Base-by-base conservation (phyloP, 2,797 vertebrate genomes). In the Kryptolebias ocellatus region DNA sequence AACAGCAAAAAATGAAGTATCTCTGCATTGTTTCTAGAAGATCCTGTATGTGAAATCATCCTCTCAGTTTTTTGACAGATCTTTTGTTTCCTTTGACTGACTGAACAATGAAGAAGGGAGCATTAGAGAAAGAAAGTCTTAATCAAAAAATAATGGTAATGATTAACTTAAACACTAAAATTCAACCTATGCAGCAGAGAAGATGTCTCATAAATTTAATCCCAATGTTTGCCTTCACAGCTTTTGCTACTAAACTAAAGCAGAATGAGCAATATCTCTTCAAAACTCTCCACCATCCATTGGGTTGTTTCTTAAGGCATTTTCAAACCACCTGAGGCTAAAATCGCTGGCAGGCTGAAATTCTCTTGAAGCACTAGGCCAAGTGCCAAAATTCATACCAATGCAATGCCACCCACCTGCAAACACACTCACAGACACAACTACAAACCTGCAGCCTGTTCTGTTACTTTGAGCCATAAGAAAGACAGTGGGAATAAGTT, bases 241-340 rank as follows among this genome's bases (percentile, higher is more conserved):
- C 17, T 56, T 14, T 56, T 67, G 45, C 59, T 61, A 11, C 51
- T 53, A 20, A 69, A 62, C 45, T 42, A 62, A 75, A 66, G 69
- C 56, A 42, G 7, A 66, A 44, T 17, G 0, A 51, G 4, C 1
- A 0, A 46, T 24, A 53, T 20, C 46, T 59, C 11, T 70, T 65
- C 57, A 60, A 45, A 74, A 67, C 31, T 31, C 31, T 68, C 39
- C 55, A 56, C 28, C 0, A 24, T 59, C 72, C 58, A 20, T 70
- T 28, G 50, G 8, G 9, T 39, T 56, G 44, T 70, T 76, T 79
- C 54, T 60, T 64, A 69, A 80, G 70, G 67, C 37, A 60, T 78
- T 47, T 76, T 58, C 54, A 62, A 78, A 72, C 60, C 63, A 80
- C 81, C 74, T 45, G 59, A 72, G 64, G 78, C 61, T 81, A 39